Evolutionary conservation across 2,797 vertebrate species (phyloP).

Genomic region (Esox lucius): DNA sequence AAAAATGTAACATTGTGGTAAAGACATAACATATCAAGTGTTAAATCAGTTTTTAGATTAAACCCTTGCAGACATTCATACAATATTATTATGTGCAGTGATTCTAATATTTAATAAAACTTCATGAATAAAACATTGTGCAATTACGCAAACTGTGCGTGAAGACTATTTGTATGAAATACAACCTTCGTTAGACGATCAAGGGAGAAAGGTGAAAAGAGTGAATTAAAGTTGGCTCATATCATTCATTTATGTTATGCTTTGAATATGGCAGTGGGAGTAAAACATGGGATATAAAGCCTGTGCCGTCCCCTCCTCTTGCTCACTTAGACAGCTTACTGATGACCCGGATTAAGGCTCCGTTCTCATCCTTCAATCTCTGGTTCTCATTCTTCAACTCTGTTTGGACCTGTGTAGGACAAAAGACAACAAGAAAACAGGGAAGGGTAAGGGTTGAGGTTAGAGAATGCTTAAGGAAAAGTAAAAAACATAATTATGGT

Average conservation of each 20-base stretch:
- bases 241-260: background rate
- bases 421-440: background rate
- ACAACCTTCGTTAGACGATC: background rate
- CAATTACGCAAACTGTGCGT: background rate
- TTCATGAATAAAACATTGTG: background rate
- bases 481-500: background rate
- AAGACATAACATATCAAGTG: background rate
- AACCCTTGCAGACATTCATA: background rate
- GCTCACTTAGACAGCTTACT: conserved; percentile 91
- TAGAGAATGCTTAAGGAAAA: background rate
- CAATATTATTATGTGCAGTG: background rate
- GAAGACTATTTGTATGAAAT: background rate
- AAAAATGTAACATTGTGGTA: background rate
- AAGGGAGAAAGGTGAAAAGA: background rate
- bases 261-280: background rate
- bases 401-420: conserved; percentile 77
- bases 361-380: conserved; percentile 93
- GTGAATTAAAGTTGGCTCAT: background rate
- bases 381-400: conserved; percentile 92
- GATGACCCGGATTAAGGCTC: conserved; percentile 93
- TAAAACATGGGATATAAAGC: background rate
- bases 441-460: background rate
- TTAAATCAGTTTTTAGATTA: background rate
- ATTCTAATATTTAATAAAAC: background rate
- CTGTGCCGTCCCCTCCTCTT: background rate